phyloP scores from a whole-genome alignment of 2,113 vertebrate species.

The Oophaga pumilio region DNA sequence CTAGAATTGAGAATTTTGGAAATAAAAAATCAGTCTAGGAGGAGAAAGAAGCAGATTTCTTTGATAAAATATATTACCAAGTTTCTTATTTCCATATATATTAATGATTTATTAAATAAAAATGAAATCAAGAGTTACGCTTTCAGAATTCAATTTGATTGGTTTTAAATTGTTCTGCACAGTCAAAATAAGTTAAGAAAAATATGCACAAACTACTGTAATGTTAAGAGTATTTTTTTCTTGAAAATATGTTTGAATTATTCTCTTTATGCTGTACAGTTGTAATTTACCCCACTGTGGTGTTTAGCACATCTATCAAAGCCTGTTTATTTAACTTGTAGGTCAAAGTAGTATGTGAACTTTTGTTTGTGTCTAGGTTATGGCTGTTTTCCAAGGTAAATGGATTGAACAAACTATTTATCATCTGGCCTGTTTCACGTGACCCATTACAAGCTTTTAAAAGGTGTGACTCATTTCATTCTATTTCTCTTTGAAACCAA shows the following conservation, averaged over 20 bases:
- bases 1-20: too few species aligned
- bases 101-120: too few species aligned
- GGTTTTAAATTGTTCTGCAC: background rate
- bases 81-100: too few species aligned
- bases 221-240: background rate
- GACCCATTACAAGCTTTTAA: constrained; percentile 62
- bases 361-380: constrained; percentile 8
- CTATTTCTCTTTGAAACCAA: constrained; percentile 35
- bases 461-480: constrained; percentile 36
- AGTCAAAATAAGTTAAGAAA: background rate
- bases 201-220: background rate
- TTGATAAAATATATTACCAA: too few species aligned
- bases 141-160: background rate
- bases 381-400: constrained; percentile 52
- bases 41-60: too few species aligned
- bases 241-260: background rate
- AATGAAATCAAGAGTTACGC: too few species aligned
- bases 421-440: background rate
- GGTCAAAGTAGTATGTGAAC: constrained; percentile 20
- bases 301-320: background rate
- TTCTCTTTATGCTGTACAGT: background rate
- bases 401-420: constrained; percentile 41
- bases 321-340: background rate
- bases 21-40: too few species aligned
- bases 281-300: background rate